Conservation (phyloP, 2,888 invertebrate genomes). For the Keiferia lycopersicella region DNA sequence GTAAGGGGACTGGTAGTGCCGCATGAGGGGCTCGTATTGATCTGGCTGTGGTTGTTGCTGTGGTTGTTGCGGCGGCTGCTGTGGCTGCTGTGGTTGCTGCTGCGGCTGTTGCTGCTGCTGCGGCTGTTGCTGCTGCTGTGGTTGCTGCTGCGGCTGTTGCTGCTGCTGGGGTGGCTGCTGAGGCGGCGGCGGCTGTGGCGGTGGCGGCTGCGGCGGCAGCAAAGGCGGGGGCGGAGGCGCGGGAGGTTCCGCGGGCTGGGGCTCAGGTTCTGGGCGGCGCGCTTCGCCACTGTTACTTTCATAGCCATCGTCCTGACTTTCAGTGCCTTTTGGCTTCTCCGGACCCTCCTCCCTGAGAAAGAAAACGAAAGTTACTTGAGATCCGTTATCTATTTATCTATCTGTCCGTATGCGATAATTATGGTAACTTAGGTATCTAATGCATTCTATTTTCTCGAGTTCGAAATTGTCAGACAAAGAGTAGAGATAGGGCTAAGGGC, state of each 20-base stretch:
- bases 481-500: no score
- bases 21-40: conserved; percentile 52
- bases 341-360: conserved; percentile 70
- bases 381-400: background rate
- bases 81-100: no score
- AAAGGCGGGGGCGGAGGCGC: conserved; percentile 34
- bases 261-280: conserved; percentile 47
- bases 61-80: conserved; percentile 24
- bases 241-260: conserved; percentile 61
- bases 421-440: no score
- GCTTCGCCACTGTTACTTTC: conserved; percentile 87
- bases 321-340: conserved; percentile 83
- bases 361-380: background rate
- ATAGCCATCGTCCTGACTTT: conserved; percentile 92
- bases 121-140: conserved; percentile 39
- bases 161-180: conserved; percentile 26
- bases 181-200: conserved; percentile 39
- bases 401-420: no score
- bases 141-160: conserved; percentile 43
- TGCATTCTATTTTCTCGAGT: no score
- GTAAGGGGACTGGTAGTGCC: conserved; percentile 46
- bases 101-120: conserved; percentile 29
- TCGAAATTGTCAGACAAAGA: no score
- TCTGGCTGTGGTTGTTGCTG: conserved; percentile 42
- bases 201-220: conserved; percentile 44